Evolutionary conservation across 2,888 invertebrate species (phyloP).

Genomic region (Lochmaea crataegi): DNA sequence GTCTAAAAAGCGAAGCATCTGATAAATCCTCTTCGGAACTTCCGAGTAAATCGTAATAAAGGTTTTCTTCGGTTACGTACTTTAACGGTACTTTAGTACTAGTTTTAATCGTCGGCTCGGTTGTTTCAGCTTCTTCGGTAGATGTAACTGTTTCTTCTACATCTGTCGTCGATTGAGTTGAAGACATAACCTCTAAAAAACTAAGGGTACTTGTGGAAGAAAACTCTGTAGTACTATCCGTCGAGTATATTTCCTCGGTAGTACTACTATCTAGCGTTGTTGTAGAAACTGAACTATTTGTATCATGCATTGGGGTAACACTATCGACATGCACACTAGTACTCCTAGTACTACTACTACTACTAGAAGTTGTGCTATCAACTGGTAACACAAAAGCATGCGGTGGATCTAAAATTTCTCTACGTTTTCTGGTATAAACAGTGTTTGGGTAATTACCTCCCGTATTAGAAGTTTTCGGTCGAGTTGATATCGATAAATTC

Average conservation of each 20-base stretch:
- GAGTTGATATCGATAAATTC: constrained; percentile 77
- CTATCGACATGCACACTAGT: constrained; percentile 58
- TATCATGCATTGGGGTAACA: constrained; percentile 59
- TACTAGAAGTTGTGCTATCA: constrained; percentile 46
- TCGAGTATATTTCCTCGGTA: constrained; percentile 4
- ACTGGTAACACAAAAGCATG: constrained; percentile 61
- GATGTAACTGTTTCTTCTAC: not conserved
- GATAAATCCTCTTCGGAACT: constrained; percentile 35
- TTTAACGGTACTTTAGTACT: not conserved
- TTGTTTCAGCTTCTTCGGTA: not conserved
- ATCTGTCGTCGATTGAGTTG: not conserved
- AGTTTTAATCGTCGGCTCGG: not conserved
- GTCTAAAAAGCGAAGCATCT: constrained; percentile 46
- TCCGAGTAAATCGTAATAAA: constrained; percentile 11
- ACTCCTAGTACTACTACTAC: constrained; percentile 52
- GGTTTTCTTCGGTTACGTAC: constrained; percentile 20
- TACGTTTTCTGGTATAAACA: constrained; percentile 76
- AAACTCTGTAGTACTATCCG: constrained; percentile 9
- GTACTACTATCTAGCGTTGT: constrained; percentile 50
- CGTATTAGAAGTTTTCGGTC: constrained; percentile 71
- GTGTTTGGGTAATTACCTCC: constrained; percentile 67
- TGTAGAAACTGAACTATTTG: constrained; percentile 46
- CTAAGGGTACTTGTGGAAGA: constrained; percentile 1
- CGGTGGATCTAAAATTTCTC: constrained; percentile 67
- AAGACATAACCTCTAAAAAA: not conserved